phyloP scores from a whole-genome alignment of 2,888 invertebrate genomes.

The Prosapia bicincta region DNA sequence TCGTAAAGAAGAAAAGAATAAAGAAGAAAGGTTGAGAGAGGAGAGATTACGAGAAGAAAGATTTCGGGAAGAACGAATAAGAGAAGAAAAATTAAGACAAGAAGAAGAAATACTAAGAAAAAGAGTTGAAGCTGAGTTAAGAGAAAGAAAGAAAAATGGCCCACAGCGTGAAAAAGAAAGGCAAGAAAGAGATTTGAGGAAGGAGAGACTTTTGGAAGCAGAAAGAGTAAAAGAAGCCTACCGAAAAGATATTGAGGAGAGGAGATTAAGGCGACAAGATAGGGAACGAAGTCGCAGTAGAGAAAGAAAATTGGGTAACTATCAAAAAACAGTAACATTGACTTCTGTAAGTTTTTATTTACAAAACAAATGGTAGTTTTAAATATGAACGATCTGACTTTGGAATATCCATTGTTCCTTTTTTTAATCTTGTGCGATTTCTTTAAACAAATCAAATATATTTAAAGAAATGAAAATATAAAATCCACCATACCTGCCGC shows the following conservation, averaged over 20 bases:
- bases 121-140: constrained; percentile 37
- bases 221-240: constrained; percentile 37
- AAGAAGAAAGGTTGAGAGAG: constrained; percentile 46
- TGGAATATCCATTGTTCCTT: too few relatives aligned
- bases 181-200: constrained; percentile 36
- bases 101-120: constrained; percentile 34
- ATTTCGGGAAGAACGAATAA: constrained; percentile 48
- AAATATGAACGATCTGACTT: too few relatives aligned
- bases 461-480: too few relatives aligned
- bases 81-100: constrained; percentile 40
- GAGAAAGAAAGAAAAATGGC: constrained; percentile 26
- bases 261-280: constrained; percentile 38
- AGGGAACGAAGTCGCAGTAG: constrained; percentile 44
- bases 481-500: too few relatives aligned
- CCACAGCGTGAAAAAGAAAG: constrained; percentile 32
- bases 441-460: too few relatives aligned
- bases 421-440: too few relatives aligned
- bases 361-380: too few relatives aligned
- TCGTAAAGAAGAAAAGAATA: constrained; percentile 45
- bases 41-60: constrained; percentile 52
- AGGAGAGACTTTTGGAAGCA: constrained; percentile 37
- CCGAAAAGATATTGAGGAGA: constrained; percentile 35
- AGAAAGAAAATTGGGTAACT: constrained; percentile 43
- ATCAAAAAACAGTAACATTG: too few relatives aligned
- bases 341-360: too few relatives aligned